phyloP scores from a whole-genome alignment of 2,888 invertebrate genomes.

The Neoascia interrupta region DNA sequence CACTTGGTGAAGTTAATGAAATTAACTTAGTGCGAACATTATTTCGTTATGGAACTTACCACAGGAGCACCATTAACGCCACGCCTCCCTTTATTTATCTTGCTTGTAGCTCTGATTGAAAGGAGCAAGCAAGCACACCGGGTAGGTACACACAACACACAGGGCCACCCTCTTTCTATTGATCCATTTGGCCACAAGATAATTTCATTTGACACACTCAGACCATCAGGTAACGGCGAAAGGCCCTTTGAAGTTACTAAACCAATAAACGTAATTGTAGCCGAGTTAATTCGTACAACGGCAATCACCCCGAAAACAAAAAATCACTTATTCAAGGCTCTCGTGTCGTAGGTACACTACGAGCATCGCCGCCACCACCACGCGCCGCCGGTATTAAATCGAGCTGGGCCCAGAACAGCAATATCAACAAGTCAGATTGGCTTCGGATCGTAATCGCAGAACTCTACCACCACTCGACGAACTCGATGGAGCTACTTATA shows the following conservation, averaged over 20 bases:
- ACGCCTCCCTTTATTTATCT: not conserved
- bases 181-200: slow-evolving; percentile 20
- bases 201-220: slow-evolving; percentile 32
- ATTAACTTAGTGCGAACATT: slow-evolving; percentile 28
- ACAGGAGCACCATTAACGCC: slow-evolving; percentile 15
- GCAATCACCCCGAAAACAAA: not conserved
- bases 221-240: slow-evolving; percentile 14
- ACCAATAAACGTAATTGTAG: slow-evolving; percentile 10
- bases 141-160: not conserved
- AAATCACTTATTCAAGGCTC: slow-evolving; percentile 4
- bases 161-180: slow-evolving; percentile 8
- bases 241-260: slow-evolving; percentile 32
- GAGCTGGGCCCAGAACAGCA: too few species aligned
- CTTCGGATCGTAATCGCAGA: slow-evolving; percentile 1
- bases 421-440: slow-evolving; percentile 49
- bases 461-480: not conserved
- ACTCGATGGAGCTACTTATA: slow-evolving; percentile 25
- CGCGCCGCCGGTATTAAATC: too few species aligned
- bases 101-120: not conserved
- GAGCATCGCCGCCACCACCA: not conserved
- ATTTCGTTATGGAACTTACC: slow-evolving; percentile 55
- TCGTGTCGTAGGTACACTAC: not conserved
- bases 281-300: not conserved
- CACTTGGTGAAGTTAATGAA: slow-evolving; percentile 30
- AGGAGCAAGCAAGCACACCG: not conserved